Percentiles rank a stretch among this genome's conserved stretches.
phyloP scores from a whole-genome alignment of 2,888 invertebrate genomes.

The Congeria kusceri region DNA sequence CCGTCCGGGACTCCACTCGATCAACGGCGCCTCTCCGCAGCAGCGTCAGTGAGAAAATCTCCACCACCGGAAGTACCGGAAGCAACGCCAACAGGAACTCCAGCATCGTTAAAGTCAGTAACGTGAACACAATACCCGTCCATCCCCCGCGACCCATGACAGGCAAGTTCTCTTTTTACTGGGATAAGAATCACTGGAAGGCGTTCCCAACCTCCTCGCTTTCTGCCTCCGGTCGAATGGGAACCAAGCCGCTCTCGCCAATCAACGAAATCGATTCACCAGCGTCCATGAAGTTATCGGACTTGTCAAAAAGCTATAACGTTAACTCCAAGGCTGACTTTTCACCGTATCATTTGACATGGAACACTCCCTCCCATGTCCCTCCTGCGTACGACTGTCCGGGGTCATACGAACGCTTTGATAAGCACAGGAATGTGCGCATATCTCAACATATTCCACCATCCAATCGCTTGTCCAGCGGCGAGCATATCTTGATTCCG shows the following conservation, averaged over 20 bases:
- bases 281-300: slow-evolving; percentile 49
- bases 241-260: slow-evolving; percentile 66
- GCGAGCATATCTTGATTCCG: slow-evolving; percentile 20
- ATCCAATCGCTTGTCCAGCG: slow-evolving; percentile 24
- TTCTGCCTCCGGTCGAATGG: slow-evolving; percentile 16
- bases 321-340: slow-evolving; percentile 66
- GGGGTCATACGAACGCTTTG: slow-evolving; percentile 24
- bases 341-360: slow-evolving; percentile 73
- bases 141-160: slow-evolving; percentile 31
- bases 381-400: not conserved
- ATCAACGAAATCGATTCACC: slow-evolving; percentile 70
- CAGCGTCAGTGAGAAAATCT: slow-evolving; percentile 49
- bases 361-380: slow-evolving; percentile 57
- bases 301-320: slow-evolving; percentile 60
- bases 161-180: slow-evolving; percentile 65
- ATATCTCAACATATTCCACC: slow-evolving; percentile 25
- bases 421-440: not conserved
- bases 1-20: slow-evolving; percentile 68
- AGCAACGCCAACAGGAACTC: slow-evolving; percentile 20
- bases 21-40: slow-evolving; percentile 69
- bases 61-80: not conserved
- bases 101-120: slow-evolving; percentile 45
- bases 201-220: slow-evolving; percentile 42
- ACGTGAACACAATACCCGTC: slow-evolving; percentile 65
- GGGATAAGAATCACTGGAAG: slow-evolving; percentile 69